Evolutionary conservation across 2,888 invertebrate genomes (phyloP).

Genomic region (Marronus borbonicus): DNA sequence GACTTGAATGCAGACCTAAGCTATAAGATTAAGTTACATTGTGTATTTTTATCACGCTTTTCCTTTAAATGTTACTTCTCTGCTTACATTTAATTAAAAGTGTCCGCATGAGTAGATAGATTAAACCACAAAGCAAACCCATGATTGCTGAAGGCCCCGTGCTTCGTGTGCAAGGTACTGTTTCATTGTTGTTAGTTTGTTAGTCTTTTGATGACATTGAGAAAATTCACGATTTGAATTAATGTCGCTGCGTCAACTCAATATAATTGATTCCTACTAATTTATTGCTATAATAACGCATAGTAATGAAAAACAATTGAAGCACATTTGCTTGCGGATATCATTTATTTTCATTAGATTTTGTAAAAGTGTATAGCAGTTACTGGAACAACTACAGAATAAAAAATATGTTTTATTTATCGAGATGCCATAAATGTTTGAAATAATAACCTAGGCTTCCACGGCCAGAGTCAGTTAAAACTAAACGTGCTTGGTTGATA

Average conservation of each 20-base stretch:
- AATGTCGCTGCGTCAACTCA: constrained; percentile 12
- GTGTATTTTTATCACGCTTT: not conserved
- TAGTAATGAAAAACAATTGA: too few species aligned
- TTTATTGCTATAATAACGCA: constrained; percentile 17
- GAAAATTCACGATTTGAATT: constrained; percentile 21
- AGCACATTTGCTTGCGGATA: too few species aligned
- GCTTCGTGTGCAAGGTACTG: not conserved
- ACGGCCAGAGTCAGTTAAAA: too few species aligned
- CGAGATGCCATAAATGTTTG: too few species aligned
- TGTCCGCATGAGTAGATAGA: not conserved
- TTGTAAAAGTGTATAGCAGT: too few species aligned
- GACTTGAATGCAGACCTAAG: too few species aligned
- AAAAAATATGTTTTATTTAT: too few species aligned
- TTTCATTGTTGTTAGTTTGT: not conserved
- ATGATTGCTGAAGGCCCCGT: constrained; percentile 8
- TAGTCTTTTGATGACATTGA: constrained; percentile 35
- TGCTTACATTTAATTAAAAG: constrained; percentile 1
- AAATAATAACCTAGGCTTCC: too few species aligned
- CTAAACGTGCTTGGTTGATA: too few species aligned
- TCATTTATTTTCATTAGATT: too few species aligned
- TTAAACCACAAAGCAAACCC: constrained; percentile 2
- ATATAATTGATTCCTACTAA: constrained; percentile 16
- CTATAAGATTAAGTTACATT: not conserved
- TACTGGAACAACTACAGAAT: too few species aligned
- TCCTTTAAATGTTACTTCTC: not conserved